phyloP scores from a whole-genome alignment of 2,797 vertebrate species.

The Phalloptychus januarius region DNA sequence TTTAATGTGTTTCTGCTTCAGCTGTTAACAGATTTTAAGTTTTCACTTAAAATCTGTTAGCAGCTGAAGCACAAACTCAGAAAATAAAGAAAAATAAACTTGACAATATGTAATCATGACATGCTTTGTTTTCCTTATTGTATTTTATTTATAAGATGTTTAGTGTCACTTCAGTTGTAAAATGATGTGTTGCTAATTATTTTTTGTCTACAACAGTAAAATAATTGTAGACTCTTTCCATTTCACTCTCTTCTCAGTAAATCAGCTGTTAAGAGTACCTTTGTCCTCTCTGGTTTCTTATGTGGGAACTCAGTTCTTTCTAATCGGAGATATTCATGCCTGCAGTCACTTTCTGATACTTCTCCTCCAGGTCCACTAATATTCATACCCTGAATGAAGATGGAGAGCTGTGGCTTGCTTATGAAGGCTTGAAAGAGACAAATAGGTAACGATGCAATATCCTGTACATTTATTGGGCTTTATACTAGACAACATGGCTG shows the following conservation, averaged over 20 bases:
- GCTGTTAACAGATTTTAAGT: neutral
- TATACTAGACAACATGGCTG: neutral
- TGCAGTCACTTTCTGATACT: conserved; percentile 9
- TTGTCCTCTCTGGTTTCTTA: neutral
- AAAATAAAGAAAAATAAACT: neutral
- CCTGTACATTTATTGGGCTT: neutral
- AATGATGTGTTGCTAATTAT: neutral
- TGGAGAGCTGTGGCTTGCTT: conserved; percentile 94
- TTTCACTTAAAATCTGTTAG: too few species aligned
- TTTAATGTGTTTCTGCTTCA: neutral
- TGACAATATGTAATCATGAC: neutral
- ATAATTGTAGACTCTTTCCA: neutral
- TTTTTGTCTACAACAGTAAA: neutral
- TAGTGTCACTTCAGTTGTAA: neutral
- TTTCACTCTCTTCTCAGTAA: neutral
- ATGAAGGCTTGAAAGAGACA: conserved; percentile 94
- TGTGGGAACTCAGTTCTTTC: neutral
- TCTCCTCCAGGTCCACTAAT: conserved; percentile 72
- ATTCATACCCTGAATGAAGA: conserved; percentile 94
- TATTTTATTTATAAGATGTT: neutral
- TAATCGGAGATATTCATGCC: neutral
- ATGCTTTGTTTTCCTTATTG: neutral
- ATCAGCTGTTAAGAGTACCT: neutral
- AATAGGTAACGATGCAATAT: conserved; percentile 84
- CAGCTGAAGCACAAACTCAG: too few species aligned